Conservation (phyloP, 2,888 invertebrate genomes). For the Dioctria linearis region DNA sequence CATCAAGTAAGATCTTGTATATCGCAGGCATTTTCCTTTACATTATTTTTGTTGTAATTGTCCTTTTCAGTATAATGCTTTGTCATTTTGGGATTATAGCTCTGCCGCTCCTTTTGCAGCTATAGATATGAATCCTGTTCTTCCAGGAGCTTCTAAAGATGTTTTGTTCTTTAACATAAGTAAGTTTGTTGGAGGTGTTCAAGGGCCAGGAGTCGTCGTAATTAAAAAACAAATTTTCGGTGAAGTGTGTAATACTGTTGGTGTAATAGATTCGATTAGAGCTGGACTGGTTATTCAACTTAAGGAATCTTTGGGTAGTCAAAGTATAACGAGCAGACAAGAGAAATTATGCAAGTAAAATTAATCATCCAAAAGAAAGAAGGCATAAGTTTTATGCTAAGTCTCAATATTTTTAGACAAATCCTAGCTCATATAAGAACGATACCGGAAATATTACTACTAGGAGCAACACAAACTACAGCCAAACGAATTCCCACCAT, state of each 20-base stretch:
- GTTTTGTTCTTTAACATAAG: constrained; percentile 91
- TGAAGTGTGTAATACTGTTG: constrained; percentile 76
- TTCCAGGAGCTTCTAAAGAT: constrained; percentile 85
- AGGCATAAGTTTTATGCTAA: constrained; percentile 1
- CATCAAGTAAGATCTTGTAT: constrained; percentile 72
- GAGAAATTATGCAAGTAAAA: constrained; percentile 82
- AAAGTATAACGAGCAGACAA: constrained; percentile 80
- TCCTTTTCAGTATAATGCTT: constrained; percentile 77
- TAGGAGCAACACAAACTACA: constrained; percentile 80
- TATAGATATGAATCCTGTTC: constrained; percentile 88
- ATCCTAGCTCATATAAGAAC: constrained; percentile 84
- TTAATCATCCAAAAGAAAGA: not conserved
- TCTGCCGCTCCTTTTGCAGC: constrained; percentile 85
- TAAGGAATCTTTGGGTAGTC: constrained; percentile 84
- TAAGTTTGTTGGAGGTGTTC: constrained; percentile 92
- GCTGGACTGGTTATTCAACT: constrained; percentile 90
- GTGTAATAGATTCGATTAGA: constrained; percentile 85
- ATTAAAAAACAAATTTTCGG: constrained; percentile 77
- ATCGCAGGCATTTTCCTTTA: not conserved
- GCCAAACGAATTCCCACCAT: constrained; percentile 84
- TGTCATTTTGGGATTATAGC: constrained; percentile 93
- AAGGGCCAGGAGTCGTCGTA: constrained; percentile 78
- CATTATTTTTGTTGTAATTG: not conserved
- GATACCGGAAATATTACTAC: constrained; percentile 83
- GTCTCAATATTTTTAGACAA: constrained; percentile 75